Conservation (phyloP, 2,113 vertebrate species). For the Hippocampus mohnikei region DNA sequence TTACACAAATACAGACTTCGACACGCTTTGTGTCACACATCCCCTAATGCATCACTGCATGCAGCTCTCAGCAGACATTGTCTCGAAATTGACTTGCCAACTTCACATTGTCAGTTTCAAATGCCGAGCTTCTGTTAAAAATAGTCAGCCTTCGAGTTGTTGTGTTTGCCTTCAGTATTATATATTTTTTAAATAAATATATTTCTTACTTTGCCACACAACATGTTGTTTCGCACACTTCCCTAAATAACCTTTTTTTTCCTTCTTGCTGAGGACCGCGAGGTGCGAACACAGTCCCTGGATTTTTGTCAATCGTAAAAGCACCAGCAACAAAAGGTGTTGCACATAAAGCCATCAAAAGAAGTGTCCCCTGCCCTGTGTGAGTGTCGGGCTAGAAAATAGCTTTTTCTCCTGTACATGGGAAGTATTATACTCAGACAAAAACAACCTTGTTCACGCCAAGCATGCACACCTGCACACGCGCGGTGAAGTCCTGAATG, state of each 20-base stretch:
- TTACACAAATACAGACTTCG: neutral
- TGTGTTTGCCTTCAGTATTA: neutral
- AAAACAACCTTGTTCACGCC: conserved; percentile 25
- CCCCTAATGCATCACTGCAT: neutral
- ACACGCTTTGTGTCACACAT: neutral
- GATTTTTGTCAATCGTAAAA: conserved; percentile 1
- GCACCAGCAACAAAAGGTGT: neutral
- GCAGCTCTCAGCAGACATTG: neutral
- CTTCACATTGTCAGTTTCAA: conserved; percentile 1
- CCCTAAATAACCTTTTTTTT: neutral
- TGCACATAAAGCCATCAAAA: neutral
- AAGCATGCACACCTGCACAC: neutral
- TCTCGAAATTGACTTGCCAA: neutral
- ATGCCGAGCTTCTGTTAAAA: neutral
- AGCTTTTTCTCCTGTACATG: neutral
- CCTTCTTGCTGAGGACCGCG: neutral
- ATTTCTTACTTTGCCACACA: neutral
- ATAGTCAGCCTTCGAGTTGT: neutral
- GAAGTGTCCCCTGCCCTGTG: neutral
- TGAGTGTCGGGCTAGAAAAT: neutral
- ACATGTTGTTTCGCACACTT: neutral
- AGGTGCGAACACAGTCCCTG: neutral
- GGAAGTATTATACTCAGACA: conserved; percentile 13
- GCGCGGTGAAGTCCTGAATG: neutral
- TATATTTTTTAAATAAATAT: neutral